Conservation (phyloP, 2,113 vertebrate genomes). For the Lycaon pictus region DNA sequence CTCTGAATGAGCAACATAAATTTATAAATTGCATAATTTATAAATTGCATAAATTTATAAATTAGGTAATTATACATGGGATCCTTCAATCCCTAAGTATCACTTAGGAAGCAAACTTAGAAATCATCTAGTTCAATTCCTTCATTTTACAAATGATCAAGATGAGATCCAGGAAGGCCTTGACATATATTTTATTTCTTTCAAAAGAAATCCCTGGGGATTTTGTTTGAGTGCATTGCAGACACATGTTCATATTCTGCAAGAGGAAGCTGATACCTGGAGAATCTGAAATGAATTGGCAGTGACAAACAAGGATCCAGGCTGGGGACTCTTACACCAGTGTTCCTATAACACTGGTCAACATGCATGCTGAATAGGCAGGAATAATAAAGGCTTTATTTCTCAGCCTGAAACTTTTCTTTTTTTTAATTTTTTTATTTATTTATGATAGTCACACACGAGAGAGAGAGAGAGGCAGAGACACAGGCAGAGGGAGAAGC, state of each 20-base stretch:
- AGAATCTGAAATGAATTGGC: neutral
- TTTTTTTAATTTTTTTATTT: too few species aligned
- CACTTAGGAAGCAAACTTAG: neutral
- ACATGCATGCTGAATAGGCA: neutral
- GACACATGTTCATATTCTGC: neutral
- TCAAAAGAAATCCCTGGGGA: neutral
- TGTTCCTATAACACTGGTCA: neutral
- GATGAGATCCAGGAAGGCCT: neutral
- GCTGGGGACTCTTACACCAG: neutral
- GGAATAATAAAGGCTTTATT: neutral
- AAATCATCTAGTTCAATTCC: neutral
- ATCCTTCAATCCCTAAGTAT: neutral
- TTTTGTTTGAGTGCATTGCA: neutral
- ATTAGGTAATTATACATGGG: neutral
- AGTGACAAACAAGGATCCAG: neutral
- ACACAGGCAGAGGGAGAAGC: too few species aligned
- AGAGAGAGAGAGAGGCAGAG: too few species aligned
- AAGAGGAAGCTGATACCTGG: neutral
- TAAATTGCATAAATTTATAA: too few species aligned
- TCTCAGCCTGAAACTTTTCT: neutral
- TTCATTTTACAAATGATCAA: constrained; percentile 4
- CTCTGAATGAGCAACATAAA: neutral
- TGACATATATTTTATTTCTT: neutral
- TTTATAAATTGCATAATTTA: too few species aligned
- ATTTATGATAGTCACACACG: too few species aligned